Conservation (phyloP, 1,140 invertebrate species). For the Macrostomum lignano region DNA sequence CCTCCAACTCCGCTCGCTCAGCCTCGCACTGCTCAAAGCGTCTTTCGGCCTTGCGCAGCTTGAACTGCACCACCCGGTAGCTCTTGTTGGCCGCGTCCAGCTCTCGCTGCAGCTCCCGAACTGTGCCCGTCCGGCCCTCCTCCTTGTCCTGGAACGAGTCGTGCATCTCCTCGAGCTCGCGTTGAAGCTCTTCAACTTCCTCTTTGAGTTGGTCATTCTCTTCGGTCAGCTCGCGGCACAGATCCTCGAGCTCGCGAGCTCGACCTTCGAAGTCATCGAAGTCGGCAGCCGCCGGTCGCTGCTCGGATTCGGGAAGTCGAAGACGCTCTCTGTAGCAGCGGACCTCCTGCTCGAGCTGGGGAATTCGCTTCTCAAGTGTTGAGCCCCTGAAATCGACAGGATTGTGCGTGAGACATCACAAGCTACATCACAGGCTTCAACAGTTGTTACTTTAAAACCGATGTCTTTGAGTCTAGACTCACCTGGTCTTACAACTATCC, state of each 20-base stretch:
- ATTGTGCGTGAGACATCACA: no score
- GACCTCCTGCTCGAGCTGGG: slow-evolving; percentile 13
- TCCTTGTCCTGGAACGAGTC: slow-evolving; percentile 88
- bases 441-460: no score
- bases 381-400: no score
- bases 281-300: no score
- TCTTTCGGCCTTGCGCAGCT: slow-evolving; percentile 74
- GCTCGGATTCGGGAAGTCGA: slow-evolving; percentile 4
- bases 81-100: slow-evolving; percentile 47
- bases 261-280: slow-evolving; percentile 37
- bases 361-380: slow-evolving; percentile 12
- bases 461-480: no score
- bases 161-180: slow-evolving; percentile 91
- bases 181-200: slow-evolving; percentile 62
- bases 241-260: slow-evolving; percentile 41
- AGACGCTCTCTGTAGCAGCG: slow-evolving; percentile 11
- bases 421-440: no score
- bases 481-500: slow-evolving; percentile 2
- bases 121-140: slow-evolving; percentile 49
- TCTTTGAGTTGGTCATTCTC: slow-evolving; percentile 82
- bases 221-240: slow-evolving; percentile 68
- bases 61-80: slow-evolving; percentile 86
- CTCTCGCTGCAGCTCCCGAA: slow-evolving; percentile 38
- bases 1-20: slow-evolving; percentile 37
- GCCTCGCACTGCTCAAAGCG: slow-evolving; percentile 55